Conservation (phyloP, 2,113 vertebrate species). For the Speoplatyrhinus poulsoni region DNA sequence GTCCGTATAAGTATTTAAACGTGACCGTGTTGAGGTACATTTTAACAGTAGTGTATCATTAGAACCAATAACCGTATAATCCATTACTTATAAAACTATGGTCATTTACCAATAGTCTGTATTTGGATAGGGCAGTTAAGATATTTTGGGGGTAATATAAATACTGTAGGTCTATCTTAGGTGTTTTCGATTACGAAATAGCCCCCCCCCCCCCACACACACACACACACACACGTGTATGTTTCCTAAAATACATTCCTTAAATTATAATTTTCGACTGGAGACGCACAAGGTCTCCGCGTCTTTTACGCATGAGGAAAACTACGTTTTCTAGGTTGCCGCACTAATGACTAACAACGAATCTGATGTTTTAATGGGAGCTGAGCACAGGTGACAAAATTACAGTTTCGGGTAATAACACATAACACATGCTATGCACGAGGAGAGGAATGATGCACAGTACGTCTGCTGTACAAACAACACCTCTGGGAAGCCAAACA, state of each 20-base stretch:
- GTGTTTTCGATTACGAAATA: too few species aligned
- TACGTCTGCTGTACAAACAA: neutral
- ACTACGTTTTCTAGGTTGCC: neutral
- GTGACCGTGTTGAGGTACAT: conserved; percentile 23
- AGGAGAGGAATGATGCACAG: too few species aligned
- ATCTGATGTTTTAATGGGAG: too few species aligned
- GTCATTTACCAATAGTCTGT: neutral
- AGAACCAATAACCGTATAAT: conserved; percentile 5
- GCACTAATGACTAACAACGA: neutral
- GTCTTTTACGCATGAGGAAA: conserved; percentile 23
- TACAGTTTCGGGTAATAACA: neutral
- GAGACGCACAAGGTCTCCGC: neutral
- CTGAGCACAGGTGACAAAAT: too few species aligned
- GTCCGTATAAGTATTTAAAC: conserved; percentile 44
- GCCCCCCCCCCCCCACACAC: too few species aligned
- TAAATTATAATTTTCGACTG: neutral
- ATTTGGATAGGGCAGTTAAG: neutral
- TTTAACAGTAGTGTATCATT: conserved; percentile 19
- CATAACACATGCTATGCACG: conserved; percentile 7
- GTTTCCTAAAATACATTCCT: neutral
- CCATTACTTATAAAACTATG: neutral
- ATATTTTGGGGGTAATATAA: too few species aligned
- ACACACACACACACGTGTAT: too few species aligned
- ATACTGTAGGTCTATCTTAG: too few species aligned
- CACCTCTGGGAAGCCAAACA: conserved; percentile 6